phyloP scores from a whole-genome alignment of 2,888 invertebrate species.

The Heliconius ismenius region DNA sequence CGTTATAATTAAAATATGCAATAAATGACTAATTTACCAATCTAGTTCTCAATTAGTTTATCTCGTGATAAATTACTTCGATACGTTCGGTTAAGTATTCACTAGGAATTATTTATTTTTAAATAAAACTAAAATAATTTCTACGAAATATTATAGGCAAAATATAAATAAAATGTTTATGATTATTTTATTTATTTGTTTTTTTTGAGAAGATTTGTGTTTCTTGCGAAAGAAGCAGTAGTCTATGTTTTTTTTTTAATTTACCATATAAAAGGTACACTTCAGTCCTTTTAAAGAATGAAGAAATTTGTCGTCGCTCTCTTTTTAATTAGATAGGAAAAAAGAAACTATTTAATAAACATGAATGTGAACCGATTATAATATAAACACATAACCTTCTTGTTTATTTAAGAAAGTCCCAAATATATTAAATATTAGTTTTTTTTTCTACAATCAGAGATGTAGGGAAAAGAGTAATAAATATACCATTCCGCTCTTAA shows the following conservation, averaged over 20 bases:
- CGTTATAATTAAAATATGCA: slow-evolving; percentile 32
- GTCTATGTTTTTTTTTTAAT: not conserved
- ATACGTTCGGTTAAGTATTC: slow-evolving; percentile 22
- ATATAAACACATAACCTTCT: not conserved
- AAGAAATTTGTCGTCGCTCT: no score
- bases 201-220: not conserved
- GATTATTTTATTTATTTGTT: not conserved
- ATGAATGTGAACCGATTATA: not conserved
- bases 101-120: not conserved
- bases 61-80: slow-evolving; percentile 34
- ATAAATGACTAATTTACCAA: slow-evolving; percentile 35
- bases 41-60: slow-evolving; percentile 37
- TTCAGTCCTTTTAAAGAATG: no score
- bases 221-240: not conserved
- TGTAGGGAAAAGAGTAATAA: not conserved
- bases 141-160: not conserved
- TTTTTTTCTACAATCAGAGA: not conserved
- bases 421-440: not conserved
- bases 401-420: not conserved
- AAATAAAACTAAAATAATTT: not conserved
- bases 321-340: not conserved
- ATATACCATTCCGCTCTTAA: not conserved
- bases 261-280: no score
- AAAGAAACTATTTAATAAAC: not conserved
- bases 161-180: not conserved